Conservation (phyloP, 2,888 invertebrate genomes). For the Digitonthophagus gazella region DNA sequence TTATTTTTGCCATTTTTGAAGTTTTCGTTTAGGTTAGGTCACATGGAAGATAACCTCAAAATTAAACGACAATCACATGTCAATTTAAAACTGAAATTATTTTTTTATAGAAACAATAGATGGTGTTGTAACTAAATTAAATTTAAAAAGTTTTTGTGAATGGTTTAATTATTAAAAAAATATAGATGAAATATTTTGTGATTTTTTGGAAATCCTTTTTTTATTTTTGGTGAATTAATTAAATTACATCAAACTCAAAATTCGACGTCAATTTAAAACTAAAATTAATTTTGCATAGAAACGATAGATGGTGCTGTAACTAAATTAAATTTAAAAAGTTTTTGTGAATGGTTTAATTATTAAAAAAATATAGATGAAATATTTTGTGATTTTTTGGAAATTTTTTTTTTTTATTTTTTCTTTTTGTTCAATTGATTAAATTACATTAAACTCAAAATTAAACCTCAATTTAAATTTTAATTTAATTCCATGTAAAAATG, state of each 20-base stretch:
- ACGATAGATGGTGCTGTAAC: not conserved
- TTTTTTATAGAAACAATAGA: not conserved
- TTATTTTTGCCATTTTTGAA: conserved; percentile 46
- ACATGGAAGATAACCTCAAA: conserved; percentile 10
- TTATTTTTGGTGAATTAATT: too few species aligned
- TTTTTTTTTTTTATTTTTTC: too few species aligned
- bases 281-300: not conserved
- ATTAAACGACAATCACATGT: too few species aligned
- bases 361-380: too few species aligned
- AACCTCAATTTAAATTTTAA: not conserved
- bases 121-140: not conserved
- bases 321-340: not conserved
- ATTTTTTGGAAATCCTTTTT: too few species aligned
- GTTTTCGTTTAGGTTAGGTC: conserved; percentile 6
- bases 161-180: too few species aligned
- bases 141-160: too few species aligned
- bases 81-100: not conserved
- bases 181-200: too few species aligned
- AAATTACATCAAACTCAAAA: conserved; percentile 7
- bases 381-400: too few species aligned
- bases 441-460: conserved; percentile 7
- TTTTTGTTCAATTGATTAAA: too few species aligned
- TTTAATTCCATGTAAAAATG: not conserved
- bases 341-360: too few species aligned
- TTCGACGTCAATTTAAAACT: too few species aligned